Evolutionary conservation across 2,113 vertebrate species (phyloP).

Genomic region (Puffinus mauretanicus): DNA sequence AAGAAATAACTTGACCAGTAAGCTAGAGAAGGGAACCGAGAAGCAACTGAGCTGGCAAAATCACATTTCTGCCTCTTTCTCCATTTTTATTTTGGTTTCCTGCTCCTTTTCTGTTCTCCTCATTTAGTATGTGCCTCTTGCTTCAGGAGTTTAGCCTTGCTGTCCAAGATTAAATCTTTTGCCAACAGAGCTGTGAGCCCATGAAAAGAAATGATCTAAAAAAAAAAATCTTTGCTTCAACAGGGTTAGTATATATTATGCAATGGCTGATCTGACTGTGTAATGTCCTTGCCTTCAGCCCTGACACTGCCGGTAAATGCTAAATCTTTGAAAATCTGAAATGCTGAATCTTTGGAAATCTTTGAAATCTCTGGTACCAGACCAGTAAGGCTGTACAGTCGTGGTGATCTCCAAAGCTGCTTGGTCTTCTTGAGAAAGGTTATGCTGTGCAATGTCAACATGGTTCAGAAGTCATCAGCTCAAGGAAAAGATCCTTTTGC

Average conservation of each 20-base stretch:
- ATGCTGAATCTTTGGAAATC: not conserved
- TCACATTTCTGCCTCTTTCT: not conserved
- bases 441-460: fast-evolving
- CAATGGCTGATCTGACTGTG: not conserved
- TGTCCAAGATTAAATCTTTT: not conserved
- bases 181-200: not conserved
- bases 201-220: not conserved
- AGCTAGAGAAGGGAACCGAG: not conserved
- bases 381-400: not conserved
- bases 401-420: not conserved
- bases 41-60: not conserved
- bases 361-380: not conserved
- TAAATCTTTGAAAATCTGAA: not conserved
- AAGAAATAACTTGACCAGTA: not conserved
- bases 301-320: not conserved
- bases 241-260: not conserved
- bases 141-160: not conserved
- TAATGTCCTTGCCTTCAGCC: not conserved
- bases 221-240: not conserved
- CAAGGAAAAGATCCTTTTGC: not conserved
- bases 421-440: not conserved
- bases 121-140: not conserved
- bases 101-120: not conserved
- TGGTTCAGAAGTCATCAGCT: not conserved
- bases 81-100: not conserved